Percentiles rank a stretch among this genome's conserved stretches.
Evolutionary conservation across 2,113 vertebrate genomes (phyloP).

Genomic region (Oplegnathus fasciatus): DNA sequence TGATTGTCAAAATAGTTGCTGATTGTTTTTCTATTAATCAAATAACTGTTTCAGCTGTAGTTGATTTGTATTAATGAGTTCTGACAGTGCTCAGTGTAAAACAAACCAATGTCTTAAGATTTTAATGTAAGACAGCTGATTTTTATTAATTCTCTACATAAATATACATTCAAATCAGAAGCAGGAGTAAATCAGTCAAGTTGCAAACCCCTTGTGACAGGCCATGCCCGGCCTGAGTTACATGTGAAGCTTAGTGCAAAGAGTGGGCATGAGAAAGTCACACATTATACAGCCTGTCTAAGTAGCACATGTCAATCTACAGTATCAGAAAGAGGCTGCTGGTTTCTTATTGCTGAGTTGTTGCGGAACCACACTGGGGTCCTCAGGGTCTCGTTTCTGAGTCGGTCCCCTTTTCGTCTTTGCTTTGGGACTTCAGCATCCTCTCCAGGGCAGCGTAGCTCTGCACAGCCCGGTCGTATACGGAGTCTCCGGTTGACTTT

Average conservation of each 20-base stretch:
- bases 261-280: conserved; percentile 46
- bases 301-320: not conserved
- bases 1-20: no score
- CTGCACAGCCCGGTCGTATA: conserved; percentile 78
- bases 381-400: not conserved
- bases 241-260: conserved; percentile 66
- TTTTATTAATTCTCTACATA: conserved; percentile 51
- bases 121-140: conserved; percentile 9
- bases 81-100: not conserved
- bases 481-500: conserved; percentile 78
- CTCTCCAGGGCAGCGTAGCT: conserved; percentile 77
- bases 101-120: not conserved
- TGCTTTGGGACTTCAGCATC: conserved; percentile 49
- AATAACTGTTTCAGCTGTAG: not conserved
- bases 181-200: not conserved
- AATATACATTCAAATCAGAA: conserved; percentile 71
- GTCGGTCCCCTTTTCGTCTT: not conserved
- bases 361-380: not conserved
- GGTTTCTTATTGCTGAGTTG: conserved; percentile 16
- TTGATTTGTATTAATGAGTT: not conserved
- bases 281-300: not conserved
- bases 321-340: not conserved
- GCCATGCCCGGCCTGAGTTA: conserved; percentile 63
- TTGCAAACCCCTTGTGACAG: conserved; percentile 15
- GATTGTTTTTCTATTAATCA: not conserved